Percentiles rank a stretch among this genome's conserved stretches.
Conservation (phyloP, 1,140 invertebrate species). For the Panulirus ornatus region DNA sequence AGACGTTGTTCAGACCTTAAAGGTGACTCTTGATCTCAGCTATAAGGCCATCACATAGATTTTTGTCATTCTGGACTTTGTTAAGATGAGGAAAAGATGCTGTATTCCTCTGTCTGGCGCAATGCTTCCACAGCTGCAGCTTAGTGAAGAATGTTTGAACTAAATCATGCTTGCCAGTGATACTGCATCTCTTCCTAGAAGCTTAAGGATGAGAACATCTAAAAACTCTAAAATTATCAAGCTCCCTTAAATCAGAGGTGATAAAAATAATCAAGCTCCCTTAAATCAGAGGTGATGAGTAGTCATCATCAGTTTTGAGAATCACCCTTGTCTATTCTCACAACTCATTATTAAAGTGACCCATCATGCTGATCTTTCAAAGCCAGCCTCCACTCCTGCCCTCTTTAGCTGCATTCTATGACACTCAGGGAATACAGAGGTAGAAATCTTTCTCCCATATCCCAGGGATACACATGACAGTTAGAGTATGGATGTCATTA, state of each 20-base stretch:
- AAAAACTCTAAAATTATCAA: background rate
- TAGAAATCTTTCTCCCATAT: too few relatives aligned
- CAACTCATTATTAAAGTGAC: too few relatives aligned
- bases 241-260: background rate
- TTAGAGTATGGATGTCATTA: too few relatives aligned
- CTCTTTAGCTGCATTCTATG: too few relatives aligned
- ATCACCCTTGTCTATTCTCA: too few relatives aligned
- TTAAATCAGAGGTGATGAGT: background rate
- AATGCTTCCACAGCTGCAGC: slow-evolving; percentile 10
- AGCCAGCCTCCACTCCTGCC: too few relatives aligned
- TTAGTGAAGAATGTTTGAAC: background rate
- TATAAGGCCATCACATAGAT: background rate
- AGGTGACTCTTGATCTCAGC: background rate
- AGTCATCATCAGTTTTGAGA: background rate
- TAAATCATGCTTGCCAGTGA: background rate
- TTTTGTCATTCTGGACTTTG: background rate
- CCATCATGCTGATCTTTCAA: too few relatives aligned
- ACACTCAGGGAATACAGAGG: too few relatives aligned
- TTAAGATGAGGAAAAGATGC: background rate
- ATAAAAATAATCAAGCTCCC: background rate
- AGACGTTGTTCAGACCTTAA: background rate
- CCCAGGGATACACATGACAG: too few relatives aligned
- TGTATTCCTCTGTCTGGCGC: background rate
- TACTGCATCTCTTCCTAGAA: background rate
- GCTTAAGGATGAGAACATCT: background rate